A percentile compares a stretch with the other conserved stretches of the same genome.
These are phyloP conservation scores for Esox niger DNA, from an alignment of 2,113 vertebrate species.

Conservation along the genomic window DNA sequence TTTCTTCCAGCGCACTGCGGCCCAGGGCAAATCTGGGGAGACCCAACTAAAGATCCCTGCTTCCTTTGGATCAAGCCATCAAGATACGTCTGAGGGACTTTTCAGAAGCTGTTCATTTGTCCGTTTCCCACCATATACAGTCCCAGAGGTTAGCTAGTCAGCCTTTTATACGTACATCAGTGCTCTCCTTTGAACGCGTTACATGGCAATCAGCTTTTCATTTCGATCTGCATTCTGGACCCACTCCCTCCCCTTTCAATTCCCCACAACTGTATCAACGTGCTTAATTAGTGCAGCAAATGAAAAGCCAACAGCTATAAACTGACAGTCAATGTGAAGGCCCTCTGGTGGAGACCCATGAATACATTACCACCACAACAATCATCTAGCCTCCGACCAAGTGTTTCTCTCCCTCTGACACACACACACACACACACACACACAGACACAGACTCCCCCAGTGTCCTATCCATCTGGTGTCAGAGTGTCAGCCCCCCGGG, in stretches of 20 bases:
- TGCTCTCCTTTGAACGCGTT: constrained; percentile 10
- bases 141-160: constrained; percentile 27
- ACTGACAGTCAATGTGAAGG: constrained; percentile 7
- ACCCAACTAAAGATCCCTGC: not conserved
- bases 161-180: constrained; percentile 18
- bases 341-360: constrained; percentile 22
- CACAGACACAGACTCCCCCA: constrained; percentile 11
- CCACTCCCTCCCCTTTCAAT: constrained; percentile 12
- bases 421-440: constrained; percentile 9
- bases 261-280: constrained; percentile 35
- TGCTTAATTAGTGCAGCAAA: constrained; percentile 32
- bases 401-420: constrained; percentile 29
- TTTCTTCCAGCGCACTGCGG: not conserved
- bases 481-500: constrained; percentile 55
- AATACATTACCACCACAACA: constrained; percentile 35
- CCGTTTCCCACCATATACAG: not conserved
- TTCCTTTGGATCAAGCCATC: not conserved
- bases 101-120: not conserved
- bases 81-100: not conserved
- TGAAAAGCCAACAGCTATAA: constrained; percentile 31
- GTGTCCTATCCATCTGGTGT: constrained; percentile 57
- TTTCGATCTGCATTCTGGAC: constrained; percentile 34
- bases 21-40: not conserved
- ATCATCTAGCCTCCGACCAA: not conserved
- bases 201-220: constrained; percentile 18